phyloP scores from a whole-genome alignment of 2,797 vertebrate species.

The Anabas testudineus region DNA sequence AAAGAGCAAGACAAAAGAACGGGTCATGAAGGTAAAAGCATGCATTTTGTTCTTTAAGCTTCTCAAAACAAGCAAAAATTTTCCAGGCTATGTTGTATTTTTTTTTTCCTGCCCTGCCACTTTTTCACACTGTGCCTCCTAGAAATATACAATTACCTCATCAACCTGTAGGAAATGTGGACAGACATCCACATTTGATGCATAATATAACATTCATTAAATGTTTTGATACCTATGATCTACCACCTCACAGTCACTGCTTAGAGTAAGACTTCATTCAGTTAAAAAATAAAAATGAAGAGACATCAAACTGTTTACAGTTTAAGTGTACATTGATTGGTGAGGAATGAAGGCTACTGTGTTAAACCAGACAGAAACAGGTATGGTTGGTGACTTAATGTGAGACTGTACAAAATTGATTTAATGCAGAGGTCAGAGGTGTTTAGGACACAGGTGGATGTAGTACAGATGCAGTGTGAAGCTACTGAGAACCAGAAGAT shows the following conservation, averaged over 20 bases:
- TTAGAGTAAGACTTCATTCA: constrained; percentile 71
- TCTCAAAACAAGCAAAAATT: constrained; percentile 61
- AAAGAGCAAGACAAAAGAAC: constrained; percentile 41
- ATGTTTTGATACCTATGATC: constrained; percentile 66
- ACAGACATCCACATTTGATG: constrained; percentile 60
- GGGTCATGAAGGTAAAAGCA: constrained; percentile 67
- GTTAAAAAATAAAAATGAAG: constrained; percentile 36
- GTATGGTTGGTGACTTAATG: constrained; percentile 38
- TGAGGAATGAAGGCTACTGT: constrained; percentile 60
- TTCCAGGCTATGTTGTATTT: constrained; percentile 44
- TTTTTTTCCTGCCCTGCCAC: constrained; percentile 39
- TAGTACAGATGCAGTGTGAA: constrained; percentile 35
- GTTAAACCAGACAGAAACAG: constrained; percentile 53
- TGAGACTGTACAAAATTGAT: constrained; percentile 68
- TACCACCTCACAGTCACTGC: constrained; percentile 68
- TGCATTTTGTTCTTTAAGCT: constrained; percentile 77
- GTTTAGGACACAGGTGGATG: constrained; percentile 51
- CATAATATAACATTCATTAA: constrained; percentile 70
- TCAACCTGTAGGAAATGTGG: constrained; percentile 56
- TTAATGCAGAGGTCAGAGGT: constrained; percentile 60
- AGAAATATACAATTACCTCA: constrained; percentile 68
- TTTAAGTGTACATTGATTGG: constrained; percentile 47
- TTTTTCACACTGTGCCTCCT: constrained; percentile 45
- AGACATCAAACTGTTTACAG: constrained; percentile 63
- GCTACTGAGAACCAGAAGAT: constrained; percentile 81